Evolutionary conservation across 2,797 vertebrate genomes (phyloP).

Genomic region (Petrocephalus schoutedeni): DNA sequence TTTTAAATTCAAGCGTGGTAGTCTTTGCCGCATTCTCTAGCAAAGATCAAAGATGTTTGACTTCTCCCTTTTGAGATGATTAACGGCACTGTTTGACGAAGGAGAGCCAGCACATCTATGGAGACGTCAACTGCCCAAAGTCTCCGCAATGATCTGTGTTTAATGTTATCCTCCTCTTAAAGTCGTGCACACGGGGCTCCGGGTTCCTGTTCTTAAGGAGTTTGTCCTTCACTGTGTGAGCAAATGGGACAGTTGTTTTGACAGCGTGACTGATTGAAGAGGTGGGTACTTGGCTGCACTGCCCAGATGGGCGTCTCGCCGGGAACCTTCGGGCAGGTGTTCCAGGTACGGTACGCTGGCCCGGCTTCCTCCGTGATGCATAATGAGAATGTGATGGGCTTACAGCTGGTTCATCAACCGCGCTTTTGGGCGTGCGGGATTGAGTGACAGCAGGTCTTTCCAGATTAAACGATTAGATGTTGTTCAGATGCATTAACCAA

Average conservation of each 20-base stretch:
- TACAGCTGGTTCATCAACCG: neutral
- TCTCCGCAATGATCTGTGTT: neutral
- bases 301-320: neutral
- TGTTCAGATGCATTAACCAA: neutral
- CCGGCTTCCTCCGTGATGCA: neutral
- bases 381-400: neutral
- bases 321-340: neutral
- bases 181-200: neutral
- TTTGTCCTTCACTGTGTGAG: constrained; percentile 6
- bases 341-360: neutral
- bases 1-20: neutral
- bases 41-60: constrained; percentile 5
- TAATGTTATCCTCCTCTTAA: neutral
- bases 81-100: neutral
- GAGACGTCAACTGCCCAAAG: neutral
- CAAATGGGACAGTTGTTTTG: neutral
- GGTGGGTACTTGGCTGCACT: neutral
- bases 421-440: neutral
- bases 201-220: neutral
- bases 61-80: neutral
- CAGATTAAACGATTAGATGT: neutral
- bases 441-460: constrained; percentile 16
- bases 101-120: neutral
- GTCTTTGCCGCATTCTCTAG: neutral
- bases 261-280: neutral